Conservation (phyloP, 1,140 invertebrate genomes). For the Solen grandis region DNA sequence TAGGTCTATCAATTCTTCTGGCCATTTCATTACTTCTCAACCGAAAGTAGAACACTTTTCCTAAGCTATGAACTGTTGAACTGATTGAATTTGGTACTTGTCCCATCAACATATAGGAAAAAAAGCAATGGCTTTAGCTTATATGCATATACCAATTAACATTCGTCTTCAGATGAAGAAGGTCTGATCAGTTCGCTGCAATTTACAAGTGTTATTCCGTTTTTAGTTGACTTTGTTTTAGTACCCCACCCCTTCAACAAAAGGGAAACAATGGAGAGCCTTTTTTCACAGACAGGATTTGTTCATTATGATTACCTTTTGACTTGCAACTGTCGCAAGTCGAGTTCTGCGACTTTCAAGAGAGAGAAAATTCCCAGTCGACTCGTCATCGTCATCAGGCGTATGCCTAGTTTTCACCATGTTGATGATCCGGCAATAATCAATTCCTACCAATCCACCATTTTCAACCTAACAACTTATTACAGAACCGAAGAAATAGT, state of each 20-base stretch:
- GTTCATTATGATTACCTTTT: slow-evolving; percentile 34
- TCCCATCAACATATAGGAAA: too few relatives aligned
- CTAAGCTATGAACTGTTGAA: too few relatives aligned
- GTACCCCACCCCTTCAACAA: slow-evolving; percentile 11
- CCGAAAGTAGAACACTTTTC: too few relatives aligned
- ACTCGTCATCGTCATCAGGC: slow-evolving; percentile 57
- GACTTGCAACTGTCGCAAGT: slow-evolving; percentile 13
- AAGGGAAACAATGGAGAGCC: slow-evolving; percentile 21
- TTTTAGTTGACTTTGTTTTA: slow-evolving; percentile 7
- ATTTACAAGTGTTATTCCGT: background rate
- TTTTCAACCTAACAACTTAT: slow-evolving; percentile 19
- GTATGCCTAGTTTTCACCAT: slow-evolving; percentile 71
- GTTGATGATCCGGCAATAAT: slow-evolving; percentile 17
- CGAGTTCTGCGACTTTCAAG: slow-evolving; percentile 37
- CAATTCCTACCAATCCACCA: slow-evolving; percentile 2
- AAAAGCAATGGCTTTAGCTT: background rate
- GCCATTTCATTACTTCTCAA: too few relatives aligned
- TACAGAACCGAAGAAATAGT: background rate
- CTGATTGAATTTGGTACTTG: too few relatives aligned
- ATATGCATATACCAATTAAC: background rate
- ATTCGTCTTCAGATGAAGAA: background rate
- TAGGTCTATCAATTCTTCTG: too few relatives aligned
- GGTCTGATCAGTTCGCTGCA: background rate
- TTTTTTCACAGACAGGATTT: slow-evolving; percentile 1
- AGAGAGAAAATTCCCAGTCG: slow-evolving; percentile 56